Percentiles rank a stretch among this genome's conserved stretches.
Conservation (phyloP, 2,888 invertebrate species). For the Cephus runcator region DNA sequence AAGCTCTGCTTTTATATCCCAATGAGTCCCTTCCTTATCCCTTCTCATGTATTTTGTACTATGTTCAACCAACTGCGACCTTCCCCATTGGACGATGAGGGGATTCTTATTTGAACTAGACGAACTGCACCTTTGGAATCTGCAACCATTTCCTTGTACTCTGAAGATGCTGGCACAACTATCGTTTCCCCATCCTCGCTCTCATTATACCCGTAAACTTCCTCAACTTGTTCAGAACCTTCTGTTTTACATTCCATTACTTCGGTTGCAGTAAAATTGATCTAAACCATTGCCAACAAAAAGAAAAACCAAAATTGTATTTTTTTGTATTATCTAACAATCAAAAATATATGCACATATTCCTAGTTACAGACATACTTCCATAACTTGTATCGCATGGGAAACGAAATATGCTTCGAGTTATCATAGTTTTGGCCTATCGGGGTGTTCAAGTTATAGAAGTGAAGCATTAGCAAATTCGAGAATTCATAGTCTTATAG, state of each 20-base stretch:
- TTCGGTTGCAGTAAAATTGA: slow-evolving; percentile 43
- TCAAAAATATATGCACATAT: neutral
- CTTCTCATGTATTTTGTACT: slow-evolving; percentile 51
- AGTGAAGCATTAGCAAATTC: neutral
- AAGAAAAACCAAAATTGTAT: too few relatives aligned
- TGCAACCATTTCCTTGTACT: slow-evolving; percentile 51
- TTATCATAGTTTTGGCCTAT: neutral
- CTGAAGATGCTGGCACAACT: slow-evolving; percentile 52
- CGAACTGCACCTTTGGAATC: slow-evolving; percentile 53
- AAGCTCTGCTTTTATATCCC: too few relatives aligned
- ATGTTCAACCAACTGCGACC: slow-evolving; percentile 57
- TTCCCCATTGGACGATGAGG: slow-evolving; percentile 44
- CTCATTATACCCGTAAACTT: slow-evolving; percentile 53
- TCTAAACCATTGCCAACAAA: slow-evolving; percentile 27
- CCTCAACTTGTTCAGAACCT: slow-evolving; percentile 44
- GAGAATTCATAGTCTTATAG: neutral
- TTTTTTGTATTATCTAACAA: too few relatives aligned
- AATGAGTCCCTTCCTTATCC: neutral
- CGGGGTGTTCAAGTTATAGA: neutral
- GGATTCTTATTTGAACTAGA: slow-evolving; percentile 59
- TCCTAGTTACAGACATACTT: neutral
- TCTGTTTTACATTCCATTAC: slow-evolving; percentile 53
- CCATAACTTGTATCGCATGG: neutral
- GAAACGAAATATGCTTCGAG: too few relatives aligned
- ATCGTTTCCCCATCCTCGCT: slow-evolving; percentile 53